Percentiles rank a stretch among this genome's conserved stretches.
phyloP scores from a whole-genome alignment of 1,140 invertebrate species.

The Philotrypesis tridentata region DNA sequence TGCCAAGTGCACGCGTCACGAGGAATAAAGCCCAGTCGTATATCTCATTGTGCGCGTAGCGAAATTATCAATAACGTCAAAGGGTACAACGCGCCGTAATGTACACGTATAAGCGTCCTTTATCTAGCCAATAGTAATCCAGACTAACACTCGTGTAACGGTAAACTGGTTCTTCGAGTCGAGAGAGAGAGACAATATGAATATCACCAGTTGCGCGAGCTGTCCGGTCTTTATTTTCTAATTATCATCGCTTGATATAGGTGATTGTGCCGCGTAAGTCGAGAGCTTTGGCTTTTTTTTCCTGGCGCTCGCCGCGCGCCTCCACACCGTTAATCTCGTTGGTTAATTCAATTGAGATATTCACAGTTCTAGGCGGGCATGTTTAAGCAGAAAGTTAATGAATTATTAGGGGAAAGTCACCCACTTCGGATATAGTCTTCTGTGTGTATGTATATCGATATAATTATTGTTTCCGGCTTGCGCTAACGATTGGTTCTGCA shows the following conservation, averaged over 20 bases:
- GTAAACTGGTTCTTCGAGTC: slow-evolving; percentile 22
- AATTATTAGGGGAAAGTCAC: too few species aligned
- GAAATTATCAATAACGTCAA: neutral
- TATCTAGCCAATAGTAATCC: neutral
- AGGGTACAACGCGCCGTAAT: neutral
- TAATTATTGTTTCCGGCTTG: too few species aligned
- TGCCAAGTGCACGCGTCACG: neutral
- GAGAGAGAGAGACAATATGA: slow-evolving; percentile 8
- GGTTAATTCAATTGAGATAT: neutral
- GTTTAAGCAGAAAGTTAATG: neutral
- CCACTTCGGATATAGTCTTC: too few species aligned
- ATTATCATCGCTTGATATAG: neutral
- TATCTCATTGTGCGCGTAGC: neutral
- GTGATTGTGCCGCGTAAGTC: neutral
- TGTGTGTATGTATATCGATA: too few species aligned
- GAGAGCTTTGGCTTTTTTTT: neutral
- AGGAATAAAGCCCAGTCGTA: neutral
- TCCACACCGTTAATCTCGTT: neutral
- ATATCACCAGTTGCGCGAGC: neutral
- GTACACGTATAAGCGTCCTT: neutral
- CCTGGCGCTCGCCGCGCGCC: too few species aligned
- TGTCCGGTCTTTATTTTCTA: neutral
- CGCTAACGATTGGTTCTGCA: too few species aligned
- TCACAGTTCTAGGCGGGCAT: too few species aligned
- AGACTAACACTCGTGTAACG: slow-evolving; percentile 21